Evolutionary conservation across 1,140 invertebrate genomes (phyloP).

Genomic region (Nebria ingens): DNA sequence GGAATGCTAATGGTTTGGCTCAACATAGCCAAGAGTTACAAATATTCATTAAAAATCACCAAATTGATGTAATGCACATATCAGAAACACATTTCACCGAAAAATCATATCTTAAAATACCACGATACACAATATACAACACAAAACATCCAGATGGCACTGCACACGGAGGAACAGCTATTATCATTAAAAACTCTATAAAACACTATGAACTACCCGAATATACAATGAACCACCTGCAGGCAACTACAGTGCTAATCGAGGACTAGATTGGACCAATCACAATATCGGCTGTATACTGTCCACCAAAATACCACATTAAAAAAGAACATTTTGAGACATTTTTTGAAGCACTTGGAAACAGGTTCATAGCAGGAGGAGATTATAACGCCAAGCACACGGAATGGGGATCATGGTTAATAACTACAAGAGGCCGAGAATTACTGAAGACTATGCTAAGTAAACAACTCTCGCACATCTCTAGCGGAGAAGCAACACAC

Average conservation of each 20-base stretch:
- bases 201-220: constrained; percentile 15
- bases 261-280: constrained; percentile 11
- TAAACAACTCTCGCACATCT: not conserved
- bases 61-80: constrained; percentile 22
- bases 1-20: constrained; percentile 23
- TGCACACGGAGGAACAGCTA: constrained; percentile 21
- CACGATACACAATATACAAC: constrained; percentile 16
- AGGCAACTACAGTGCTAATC: constrained; percentile 18
- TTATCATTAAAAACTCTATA: constrained; percentile 20
- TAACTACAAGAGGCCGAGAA: constrained; percentile 22
- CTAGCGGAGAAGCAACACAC: constrained; percentile 30
- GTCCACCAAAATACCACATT: constrained; percentile 17
- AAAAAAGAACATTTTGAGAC: constrained; percentile 22
- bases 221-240: constrained; percentile 16
- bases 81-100: constrained; percentile 26
- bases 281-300: constrained; percentile 22
- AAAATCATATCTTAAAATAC: constrained; percentile 18
- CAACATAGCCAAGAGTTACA: constrained; percentile 18
- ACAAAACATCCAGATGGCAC: constrained; percentile 23
- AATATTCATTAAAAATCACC: constrained; percentile 18
- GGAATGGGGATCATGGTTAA: constrained; percentile 29
- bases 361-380: constrained; percentile 30
- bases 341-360: constrained; percentile 27
- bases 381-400: constrained; percentile 36
- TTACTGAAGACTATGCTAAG: constrained; percentile 14